Percentiles rank a stretch among this genome's conserved stretches.
These are phyloP conservation scores for Ophiodon elongatus DNA, from an alignment of 2,113 vertebrate genomes.

Conservation along the genomic window DNA sequence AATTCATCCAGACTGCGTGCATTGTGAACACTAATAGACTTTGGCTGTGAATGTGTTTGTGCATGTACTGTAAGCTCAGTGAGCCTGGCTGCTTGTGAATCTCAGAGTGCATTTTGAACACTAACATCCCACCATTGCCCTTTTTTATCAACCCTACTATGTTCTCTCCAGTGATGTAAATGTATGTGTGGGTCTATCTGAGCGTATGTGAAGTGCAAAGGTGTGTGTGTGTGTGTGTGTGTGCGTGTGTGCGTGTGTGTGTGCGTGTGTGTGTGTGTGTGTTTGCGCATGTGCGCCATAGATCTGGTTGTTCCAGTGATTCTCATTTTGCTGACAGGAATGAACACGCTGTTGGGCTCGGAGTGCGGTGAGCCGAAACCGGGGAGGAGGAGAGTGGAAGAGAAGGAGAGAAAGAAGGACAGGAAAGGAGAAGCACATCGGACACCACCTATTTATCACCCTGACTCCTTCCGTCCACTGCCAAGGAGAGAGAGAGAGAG, in stretches of 20 bases:
- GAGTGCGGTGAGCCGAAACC: slow-evolving; percentile 71
- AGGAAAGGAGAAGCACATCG: slow-evolving; percentile 74
- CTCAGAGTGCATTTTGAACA: slow-evolving; percentile 47
- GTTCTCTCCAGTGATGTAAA: slow-evolving; percentile 15
- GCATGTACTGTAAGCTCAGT: slow-evolving; percentile 48
- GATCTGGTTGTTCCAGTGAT: slow-evolving; percentile 68
- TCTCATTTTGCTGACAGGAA: slow-evolving; percentile 78
- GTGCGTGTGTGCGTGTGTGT: neutral
- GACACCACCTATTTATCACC: slow-evolving; percentile 82
- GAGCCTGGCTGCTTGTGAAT: slow-evolving; percentile 33
- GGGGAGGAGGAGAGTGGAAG: slow-evolving; percentile 53
- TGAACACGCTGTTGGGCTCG: slow-evolving; percentile 69
- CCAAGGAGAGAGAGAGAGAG: slow-evolving; percentile 54
- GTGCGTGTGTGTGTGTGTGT: neutral
- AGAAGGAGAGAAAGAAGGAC: slow-evolving; percentile 68
- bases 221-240: neutral
- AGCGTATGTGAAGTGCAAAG: slow-evolving; percentile 3
- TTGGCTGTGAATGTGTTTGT: slow-evolving; percentile 62
- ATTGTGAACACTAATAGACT: slow-evolving; percentile 73
- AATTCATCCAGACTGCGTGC: slow-evolving; percentile 69
- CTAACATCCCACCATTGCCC: slow-evolving; percentile 30
- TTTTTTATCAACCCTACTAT: slow-evolving; percentile 45
- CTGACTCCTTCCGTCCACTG: slow-evolving; percentile 72
- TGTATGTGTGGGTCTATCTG: slow-evolving; percentile 9
- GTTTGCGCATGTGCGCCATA: slow-evolving; percentile 30